These are phyloP conservation scores for Dufourea novaeangliae DNA, from an alignment of 1,140 invertebrate genomes.

Conservation along the genomic window DNA sequence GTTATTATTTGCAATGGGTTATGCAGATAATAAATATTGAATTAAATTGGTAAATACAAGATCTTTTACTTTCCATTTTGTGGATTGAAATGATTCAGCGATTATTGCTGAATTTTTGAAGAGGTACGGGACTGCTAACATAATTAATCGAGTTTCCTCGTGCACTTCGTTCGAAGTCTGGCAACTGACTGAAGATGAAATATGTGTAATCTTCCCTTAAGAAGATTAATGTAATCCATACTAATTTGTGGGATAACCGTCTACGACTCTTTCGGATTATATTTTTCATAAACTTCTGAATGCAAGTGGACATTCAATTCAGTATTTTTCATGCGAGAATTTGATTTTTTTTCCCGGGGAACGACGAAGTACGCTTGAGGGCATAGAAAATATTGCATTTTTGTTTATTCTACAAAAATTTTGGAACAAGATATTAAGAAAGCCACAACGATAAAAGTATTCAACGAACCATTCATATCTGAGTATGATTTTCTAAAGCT, in stretches of 20 bases:
- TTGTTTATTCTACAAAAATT: background rate
- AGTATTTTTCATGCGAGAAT: background rate
- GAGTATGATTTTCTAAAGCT: background rate
- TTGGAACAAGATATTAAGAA: background rate
- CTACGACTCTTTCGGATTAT: background rate
- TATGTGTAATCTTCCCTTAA: background rate
- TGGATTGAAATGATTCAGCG: too few species aligned
- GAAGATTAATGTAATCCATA: constrained; percentile 7
- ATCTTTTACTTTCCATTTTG: too few species aligned
- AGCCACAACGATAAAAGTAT: background rate
- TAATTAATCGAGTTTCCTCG: background rate
- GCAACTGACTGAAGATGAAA: background rate
- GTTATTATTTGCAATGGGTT: too few species aligned
- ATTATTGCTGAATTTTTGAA: background rate
- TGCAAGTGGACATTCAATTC: background rate
- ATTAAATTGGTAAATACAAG: too few species aligned
- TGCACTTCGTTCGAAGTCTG: background rate
- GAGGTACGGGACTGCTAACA: background rate
- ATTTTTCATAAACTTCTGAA: background rate
- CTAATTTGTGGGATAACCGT: background rate
- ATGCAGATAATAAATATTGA: too few species aligned
- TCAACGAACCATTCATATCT: background rate
- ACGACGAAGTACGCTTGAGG: background rate
- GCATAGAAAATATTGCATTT: background rate
- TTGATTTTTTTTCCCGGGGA: background rate